phyloP scores from a whole-genome alignment of 2,113 vertebrate genomes.

The Cynocephalus volans region DNA sequence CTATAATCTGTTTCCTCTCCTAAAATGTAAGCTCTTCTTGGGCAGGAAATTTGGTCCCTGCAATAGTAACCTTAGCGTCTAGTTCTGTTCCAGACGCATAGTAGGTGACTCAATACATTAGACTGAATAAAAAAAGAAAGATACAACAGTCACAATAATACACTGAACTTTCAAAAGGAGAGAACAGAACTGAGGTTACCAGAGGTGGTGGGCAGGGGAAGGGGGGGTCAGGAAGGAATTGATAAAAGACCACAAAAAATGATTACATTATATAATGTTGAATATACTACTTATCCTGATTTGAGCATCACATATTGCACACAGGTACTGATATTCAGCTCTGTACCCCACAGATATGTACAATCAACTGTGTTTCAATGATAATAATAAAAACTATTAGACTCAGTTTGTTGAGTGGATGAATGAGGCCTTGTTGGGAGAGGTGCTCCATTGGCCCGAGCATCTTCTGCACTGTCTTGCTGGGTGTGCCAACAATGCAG shows the following conservation, averaged over 20 bases:
- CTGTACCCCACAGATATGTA: no score
- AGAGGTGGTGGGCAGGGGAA: no score
- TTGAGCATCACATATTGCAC: no score
- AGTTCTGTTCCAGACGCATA: background rate
- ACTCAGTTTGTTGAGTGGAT: background rate
- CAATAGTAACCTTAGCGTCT: background rate
- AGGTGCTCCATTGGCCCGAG: background rate
- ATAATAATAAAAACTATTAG: background rate
- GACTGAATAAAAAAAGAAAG: background rate
- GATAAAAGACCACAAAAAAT: no score
- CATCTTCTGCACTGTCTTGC: background rate
- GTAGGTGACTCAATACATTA: background rate
- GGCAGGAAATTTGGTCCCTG: background rate
- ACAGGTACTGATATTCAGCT: no score
- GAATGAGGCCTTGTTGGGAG: background rate
- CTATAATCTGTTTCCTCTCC: background rate
- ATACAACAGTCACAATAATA: no score
- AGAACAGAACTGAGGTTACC: no score
- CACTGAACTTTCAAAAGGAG: no score
- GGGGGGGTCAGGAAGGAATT: no score
- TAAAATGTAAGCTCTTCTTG: background rate
- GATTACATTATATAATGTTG: no score
- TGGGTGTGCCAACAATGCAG: background rate
- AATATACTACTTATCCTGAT: no score
- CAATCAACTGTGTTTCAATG: no score